Evolutionary conservation across 1,140 invertebrate species (phyloP), one percentile per base, ranked within the genome.

Genomic region (Eurosta solidaginis): DNA sequence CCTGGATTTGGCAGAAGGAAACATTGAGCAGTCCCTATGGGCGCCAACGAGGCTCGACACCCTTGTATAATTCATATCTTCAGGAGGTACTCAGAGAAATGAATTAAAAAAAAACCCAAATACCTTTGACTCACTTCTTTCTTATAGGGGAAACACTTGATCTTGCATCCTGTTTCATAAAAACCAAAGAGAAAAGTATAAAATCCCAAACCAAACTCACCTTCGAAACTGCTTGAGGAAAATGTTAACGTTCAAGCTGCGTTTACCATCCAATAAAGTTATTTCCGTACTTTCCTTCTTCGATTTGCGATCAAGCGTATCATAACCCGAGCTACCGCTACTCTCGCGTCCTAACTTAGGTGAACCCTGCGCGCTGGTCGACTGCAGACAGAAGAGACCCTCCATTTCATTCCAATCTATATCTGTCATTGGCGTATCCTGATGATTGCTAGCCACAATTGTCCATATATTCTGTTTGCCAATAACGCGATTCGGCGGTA

Each of bases 151-250:
- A n/a, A n/a, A n/a, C n/a, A n/a, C n/a, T n/a, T n/a, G n/a, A n/a
- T n/a, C n/a, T n/a, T n/a, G n/a, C n/a, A n/a, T n/a, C n/a, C n/a
- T n/a, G n/a, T n/a, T n/a, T n/a, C n/a, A n/a, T n/a, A n/a, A n/a
- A n/a, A n/a, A n/a, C n/a, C n/a, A n/a, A n/a, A n/a, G n/a, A n/a
- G n/a, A n/a, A 50, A 3, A 50, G 22, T 50, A n/a, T 50, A n/a
- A 20, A 12, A 54, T 50, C n/a, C n/a, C n/a, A n/a, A n/a, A n/a
- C n/a, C n/a, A n/a, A 22, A 88, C 79, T 85, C 89, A 94, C 94
- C 93, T 95, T 89, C 95, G 90, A 87, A 98, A 98, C 89, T 99
- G 97, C 88, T 98, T 98, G n/a, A 99, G 90, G 88, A 99, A 99
- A 80, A 99, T 99, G 88, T 98, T 99, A 1, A 99, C 95, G 84